Conservation (phyloP, 2,888 invertebrate species). For the Chymomyza amoena region DNA sequence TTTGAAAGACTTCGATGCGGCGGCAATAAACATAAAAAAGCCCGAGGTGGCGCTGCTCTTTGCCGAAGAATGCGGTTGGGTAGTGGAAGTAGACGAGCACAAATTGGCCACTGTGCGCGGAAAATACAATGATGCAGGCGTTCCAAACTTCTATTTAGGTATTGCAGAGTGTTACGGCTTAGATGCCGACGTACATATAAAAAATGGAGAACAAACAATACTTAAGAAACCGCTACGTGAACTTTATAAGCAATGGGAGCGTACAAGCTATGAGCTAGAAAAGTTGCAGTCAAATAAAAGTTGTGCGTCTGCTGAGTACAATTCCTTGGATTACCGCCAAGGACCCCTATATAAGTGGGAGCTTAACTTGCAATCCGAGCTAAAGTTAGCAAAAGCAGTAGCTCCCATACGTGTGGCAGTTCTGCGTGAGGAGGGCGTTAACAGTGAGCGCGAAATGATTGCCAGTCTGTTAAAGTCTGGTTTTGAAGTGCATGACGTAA, state of each 20-base stretch:
- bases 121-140: slow-evolving; percentile 82
- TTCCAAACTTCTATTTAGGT: slow-evolving; percentile 85
- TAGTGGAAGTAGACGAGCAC: slow-evolving; percentile 84
- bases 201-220: slow-evolving; percentile 66
- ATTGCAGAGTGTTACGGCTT: slow-evolving; percentile 84
- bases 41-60: slow-evolving; percentile 86
- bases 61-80: slow-evolving; percentile 92
- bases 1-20: slow-evolving; percentile 53
- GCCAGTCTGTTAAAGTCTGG: slow-evolving; percentile 92
- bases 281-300: slow-evolving; percentile 88
- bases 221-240: slow-evolving; percentile 83
- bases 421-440: slow-evolving; percentile 94
- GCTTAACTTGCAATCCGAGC: slow-evolving; percentile 80
- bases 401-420: slow-evolving; percentile 89
- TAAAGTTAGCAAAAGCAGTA: slow-evolving; percentile 72
- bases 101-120: slow-evolving; percentile 82
- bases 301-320: slow-evolving; percentile 90
- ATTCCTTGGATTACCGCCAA: slow-evolving; percentile 83
- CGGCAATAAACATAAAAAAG: slow-evolving; percentile 75
- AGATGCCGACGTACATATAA: slow-evolving; percentile 71
- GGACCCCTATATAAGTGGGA: slow-evolving; percentile 87
- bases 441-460: slow-evolving; percentile 99
- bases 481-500: slow-evolving; percentile 95
- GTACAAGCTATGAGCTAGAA: slow-evolving; percentile 95
- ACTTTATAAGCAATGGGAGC: slow-evolving; percentile 94